Conservation (phyloP, 2,888 invertebrate species). For the Caenorhabditis sp. region DNA sequence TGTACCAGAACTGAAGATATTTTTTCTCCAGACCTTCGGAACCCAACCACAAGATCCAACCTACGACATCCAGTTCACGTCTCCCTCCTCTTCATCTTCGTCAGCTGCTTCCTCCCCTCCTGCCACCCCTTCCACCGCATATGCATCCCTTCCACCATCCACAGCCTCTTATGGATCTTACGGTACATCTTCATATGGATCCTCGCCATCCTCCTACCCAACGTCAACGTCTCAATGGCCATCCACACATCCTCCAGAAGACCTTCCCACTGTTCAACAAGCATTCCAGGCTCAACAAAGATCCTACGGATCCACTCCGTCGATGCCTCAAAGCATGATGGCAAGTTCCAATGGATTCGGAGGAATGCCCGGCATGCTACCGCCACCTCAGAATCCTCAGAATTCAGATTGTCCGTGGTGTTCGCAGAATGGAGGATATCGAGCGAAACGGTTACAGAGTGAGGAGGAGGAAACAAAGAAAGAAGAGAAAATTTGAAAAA, state of each 20-base stretch:
- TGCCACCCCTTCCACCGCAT: constrained; percentile 4
- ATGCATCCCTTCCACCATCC: neutral
- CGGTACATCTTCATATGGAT: neutral
- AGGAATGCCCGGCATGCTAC: constrained; percentile 48
- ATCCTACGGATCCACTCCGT: constrained; percentile 31
- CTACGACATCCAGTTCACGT: constrained; percentile 41
- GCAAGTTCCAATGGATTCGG: constrained; percentile 35
- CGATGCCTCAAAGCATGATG: neutral
- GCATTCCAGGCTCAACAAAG: constrained; percentile 25
- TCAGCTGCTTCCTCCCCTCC: constrained; percentile 10
- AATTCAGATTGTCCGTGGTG: constrained; percentile 36
- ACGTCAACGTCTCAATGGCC: constrained; percentile 21
- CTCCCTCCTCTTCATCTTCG: constrained; percentile 22
- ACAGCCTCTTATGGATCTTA: neutral
- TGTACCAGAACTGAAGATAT: neutral
- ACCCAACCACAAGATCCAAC: constrained; percentile 15
- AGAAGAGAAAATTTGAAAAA: constrained; percentile 2
- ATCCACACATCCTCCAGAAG: constrained; percentile 63
- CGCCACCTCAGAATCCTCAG: constrained; percentile 17
- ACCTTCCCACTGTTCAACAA: constrained; percentile 61
- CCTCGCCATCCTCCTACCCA: constrained; percentile 19
- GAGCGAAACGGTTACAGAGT: constrained; percentile 21
- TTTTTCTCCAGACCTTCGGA: constrained; percentile 24
- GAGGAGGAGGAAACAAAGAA: constrained; percentile 14
- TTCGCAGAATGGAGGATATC: constrained; percentile 19